Percentiles rank a stretch among this genome's conserved stretches.
phyloP scores from a whole-genome alignment of 2,888 invertebrate species.

The Branchipolynoe longqiensis region DNA sequence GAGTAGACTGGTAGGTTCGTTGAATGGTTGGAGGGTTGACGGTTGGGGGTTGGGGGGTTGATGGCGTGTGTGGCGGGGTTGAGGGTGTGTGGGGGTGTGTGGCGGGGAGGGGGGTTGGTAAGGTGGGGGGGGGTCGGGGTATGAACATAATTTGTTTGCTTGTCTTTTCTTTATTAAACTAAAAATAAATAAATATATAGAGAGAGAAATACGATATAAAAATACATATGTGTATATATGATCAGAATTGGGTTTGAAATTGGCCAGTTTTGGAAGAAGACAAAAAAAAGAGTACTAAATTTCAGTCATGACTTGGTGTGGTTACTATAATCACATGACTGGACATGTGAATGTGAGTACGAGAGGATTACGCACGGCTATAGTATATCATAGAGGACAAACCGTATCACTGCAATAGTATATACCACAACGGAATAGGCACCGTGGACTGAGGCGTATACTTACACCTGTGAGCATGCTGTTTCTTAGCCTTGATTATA shows the following conservation, averaged over 20 bases:
- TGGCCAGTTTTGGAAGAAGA: slow-evolving; percentile 8
- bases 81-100: too few species aligned
- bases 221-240: too few species aligned
- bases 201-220: too few species aligned
- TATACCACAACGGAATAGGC: slow-evolving; percentile 45
- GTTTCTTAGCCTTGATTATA: slow-evolving; percentile 94
- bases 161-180: too few species aligned
- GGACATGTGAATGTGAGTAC: slow-evolving; percentile 41
- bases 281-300: slow-evolving; percentile 24
- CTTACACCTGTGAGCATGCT: slow-evolving; percentile 74
- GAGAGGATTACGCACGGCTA: slow-evolving; percentile 50
- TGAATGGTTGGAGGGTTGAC: too few species aligned
- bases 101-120: too few species aligned
- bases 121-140: too few species aligned
- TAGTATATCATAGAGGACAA: slow-evolving; percentile 44
- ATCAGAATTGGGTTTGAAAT: slow-evolving; percentile 11
- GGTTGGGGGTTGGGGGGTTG: too few species aligned
- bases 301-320: slow-evolving; percentile 45
- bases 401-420: slow-evolving; percentile 46
- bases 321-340: slow-evolving; percentile 53
- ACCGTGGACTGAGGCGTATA: slow-evolving; percentile 29
- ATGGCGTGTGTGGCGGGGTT: too few species aligned
- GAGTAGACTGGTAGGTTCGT: too few species aligned
- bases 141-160: too few species aligned
- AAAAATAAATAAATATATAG: too few species aligned